Evolutionary conservation across 1,140 invertebrate species (phyloP).

Genomic region (Drosophila busckii): DNA sequence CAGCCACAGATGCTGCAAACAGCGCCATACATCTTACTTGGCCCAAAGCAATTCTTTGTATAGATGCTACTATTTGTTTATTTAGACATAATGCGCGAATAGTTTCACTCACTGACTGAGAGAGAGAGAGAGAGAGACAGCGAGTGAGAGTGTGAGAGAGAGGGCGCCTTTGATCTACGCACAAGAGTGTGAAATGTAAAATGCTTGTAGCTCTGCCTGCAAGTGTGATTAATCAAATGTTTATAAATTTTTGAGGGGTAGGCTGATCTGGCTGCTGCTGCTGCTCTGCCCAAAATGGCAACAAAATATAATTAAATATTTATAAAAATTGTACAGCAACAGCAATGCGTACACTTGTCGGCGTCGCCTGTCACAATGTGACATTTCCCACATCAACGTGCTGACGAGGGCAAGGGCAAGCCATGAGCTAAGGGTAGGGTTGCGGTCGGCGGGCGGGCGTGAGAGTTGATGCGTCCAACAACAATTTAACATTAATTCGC

Average conservation of each 20-base stretch:
- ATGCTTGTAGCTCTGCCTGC: constrained; percentile 6
- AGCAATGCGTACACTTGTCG: constrained; percentile 68
- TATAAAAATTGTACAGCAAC: constrained; percentile 68
- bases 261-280: constrained; percentile 20
- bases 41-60: constrained; percentile 18
- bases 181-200: constrained; percentile 41
- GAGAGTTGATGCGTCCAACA: constrained; percentile 55
- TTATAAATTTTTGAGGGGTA: constrained; percentile 34
- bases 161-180: constrained; percentile 62
- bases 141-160: too few species aligned
- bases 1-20: constrained; percentile 32
- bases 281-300: constrained; percentile 53
- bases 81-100: constrained; percentile 75
- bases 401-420: too few species aligned
- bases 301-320: constrained; percentile 75
- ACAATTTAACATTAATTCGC: constrained; percentile 75
- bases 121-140: too few species aligned
- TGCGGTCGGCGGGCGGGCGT: too few species aligned
- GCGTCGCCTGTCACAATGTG: constrained; percentile 62
- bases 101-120: constrained; percentile 62
- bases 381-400: constrained; percentile 73
- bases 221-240: constrained; percentile 69
- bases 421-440: not conserved
- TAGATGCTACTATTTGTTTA: constrained; percentile 61
- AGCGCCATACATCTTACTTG: constrained; percentile 48